Percentiles rank a stretch among this genome's conserved stretches.
These are phyloP conservation scores for Malachius bipustulatus DNA, from an alignment of 2,888 invertebrate genomes.

Conservation along the genomic window DNA sequence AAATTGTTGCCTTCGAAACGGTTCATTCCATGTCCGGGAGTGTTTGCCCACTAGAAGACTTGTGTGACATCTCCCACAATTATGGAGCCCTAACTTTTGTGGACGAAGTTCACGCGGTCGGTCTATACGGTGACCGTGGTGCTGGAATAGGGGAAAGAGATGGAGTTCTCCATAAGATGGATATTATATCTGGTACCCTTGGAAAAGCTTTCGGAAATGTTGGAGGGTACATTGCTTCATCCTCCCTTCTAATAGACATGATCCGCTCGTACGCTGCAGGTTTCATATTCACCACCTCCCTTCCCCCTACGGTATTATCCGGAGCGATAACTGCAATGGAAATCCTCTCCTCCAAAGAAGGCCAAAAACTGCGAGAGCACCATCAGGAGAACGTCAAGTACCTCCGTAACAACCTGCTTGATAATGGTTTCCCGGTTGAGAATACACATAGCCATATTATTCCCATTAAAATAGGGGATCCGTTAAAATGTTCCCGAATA, in stretches of 20 bases:
- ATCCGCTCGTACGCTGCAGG: slow-evolving; percentile 82
- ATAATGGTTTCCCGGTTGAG: slow-evolving; percentile 67
- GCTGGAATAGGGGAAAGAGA: slow-evolving; percentile 83
- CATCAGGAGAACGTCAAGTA: slow-evolving; percentile 76
- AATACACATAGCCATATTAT: slow-evolving; percentile 83
- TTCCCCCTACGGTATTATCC: slow-evolving; percentile 77
- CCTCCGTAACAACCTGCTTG: slow-evolving; percentile 56
- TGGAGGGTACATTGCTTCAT: slow-evolving; percentile 27
- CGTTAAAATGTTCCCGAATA: slow-evolving; percentile 59
- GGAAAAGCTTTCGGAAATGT: slow-evolving; percentile 91
- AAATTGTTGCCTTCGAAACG: slow-evolving; percentile 90
- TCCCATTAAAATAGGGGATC: slow-evolving; percentile 77
- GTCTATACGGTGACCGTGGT: slow-evolving; percentile 79
- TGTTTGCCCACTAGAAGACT: slow-evolving; percentile 71
- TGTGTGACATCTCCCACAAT: slow-evolving; percentile 74
- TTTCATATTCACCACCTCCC: slow-evolving; percentile 87
- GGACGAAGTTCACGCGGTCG: slow-evolving; percentile 91
- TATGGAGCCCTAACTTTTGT: slow-evolving; percentile 83
- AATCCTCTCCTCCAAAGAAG: slow-evolving; percentile 40
- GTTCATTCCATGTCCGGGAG: slow-evolving; percentile 94
- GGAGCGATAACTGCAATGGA: slow-evolving; percentile 69
- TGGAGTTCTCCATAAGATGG: slow-evolving; percentile 61
- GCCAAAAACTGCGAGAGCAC: slow-evolving; percentile 52
- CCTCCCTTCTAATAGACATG: slow-evolving; percentile 65
- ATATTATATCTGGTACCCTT: slow-evolving; percentile 82